Evolutionary conservation across 2,113 vertebrate species (phyloP).

Genomic region (Chaetodon auriga): DNA sequence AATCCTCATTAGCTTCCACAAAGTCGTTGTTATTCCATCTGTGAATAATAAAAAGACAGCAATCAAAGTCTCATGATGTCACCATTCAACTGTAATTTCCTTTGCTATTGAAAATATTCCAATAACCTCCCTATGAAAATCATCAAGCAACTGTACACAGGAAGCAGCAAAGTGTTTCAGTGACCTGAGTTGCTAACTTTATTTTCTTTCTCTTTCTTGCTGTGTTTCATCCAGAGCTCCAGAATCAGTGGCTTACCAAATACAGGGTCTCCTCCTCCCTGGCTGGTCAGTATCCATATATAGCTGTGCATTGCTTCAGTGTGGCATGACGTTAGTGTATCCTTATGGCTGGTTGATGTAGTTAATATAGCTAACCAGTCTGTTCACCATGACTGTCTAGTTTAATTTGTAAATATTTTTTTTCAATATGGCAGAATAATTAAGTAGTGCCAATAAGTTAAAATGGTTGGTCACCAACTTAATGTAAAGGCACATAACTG

Average conservation of each 20-base stretch:
- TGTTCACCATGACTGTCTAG: not conserved
- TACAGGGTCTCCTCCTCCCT: constrained; percentile 62
- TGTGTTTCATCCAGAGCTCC: constrained; percentile 54
- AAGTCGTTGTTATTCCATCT: too few relatives aligned
- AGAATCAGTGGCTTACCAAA: constrained; percentile 64
- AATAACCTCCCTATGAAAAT: not conserved
- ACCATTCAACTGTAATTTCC: not conserved
- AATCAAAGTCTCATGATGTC: too few relatives aligned
- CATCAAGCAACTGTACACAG: not conserved
- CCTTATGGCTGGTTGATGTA: not conserved
- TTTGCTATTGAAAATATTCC: not conserved
- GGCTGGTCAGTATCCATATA: constrained; percentile 67
- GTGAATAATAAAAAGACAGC: too few relatives aligned
- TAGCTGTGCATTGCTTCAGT: not conserved
- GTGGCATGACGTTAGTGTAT: not conserved
- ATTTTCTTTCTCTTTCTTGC: constrained; percentile 1
- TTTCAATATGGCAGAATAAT: not conserved
- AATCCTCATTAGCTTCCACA: not conserved
- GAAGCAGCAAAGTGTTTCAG: not conserved
- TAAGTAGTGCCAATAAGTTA: too few relatives aligned
- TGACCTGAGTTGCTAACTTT: not conserved
- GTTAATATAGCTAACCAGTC: constrained; percentile 1
- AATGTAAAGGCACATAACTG: too few relatives aligned
- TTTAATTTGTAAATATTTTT: not conserved
- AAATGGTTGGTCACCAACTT: too few relatives aligned